Conservation (phyloP, 2,797 vertebrate species). For the Apogon hyalosoma region DNA sequence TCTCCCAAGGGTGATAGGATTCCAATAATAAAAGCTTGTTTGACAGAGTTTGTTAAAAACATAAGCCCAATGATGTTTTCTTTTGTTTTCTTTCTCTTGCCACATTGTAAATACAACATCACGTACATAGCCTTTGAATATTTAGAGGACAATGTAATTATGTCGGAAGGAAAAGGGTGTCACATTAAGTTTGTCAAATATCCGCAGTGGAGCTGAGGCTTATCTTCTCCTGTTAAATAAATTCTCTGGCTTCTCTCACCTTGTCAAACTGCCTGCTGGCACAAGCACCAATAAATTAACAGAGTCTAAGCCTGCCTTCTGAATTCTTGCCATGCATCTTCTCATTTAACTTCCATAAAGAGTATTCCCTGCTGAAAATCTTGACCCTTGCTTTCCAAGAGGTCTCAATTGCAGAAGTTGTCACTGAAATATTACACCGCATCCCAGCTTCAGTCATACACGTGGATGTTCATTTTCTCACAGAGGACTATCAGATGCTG, state of each 20-base stretch:
- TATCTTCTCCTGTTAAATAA: constrained; percentile 37
- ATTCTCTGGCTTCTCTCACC: constrained; percentile 41
- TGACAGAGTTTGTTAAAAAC: too few relatives aligned
- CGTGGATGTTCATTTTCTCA: constrained; percentile 6
- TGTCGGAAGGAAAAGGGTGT: constrained; percentile 14
- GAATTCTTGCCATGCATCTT: constrained; percentile 52
- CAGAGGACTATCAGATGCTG: not conserved
- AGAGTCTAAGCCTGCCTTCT: constrained; percentile 42
- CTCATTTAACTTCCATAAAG: constrained; percentile 41
- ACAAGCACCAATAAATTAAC: constrained; percentile 35
- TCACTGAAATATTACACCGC: constrained; percentile 13
- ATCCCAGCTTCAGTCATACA: constrained; percentile 35
- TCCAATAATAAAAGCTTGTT: too few relatives aligned
- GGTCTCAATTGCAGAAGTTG: constrained; percentile 14
- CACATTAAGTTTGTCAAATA: constrained; percentile 30
- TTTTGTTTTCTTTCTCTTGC: not conserved
- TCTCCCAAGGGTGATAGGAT: too few relatives aligned
- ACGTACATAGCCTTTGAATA: constrained; percentile 4
- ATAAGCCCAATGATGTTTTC: not conserved
- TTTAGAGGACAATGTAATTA: not conserved
- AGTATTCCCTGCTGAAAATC: constrained; percentile 43
- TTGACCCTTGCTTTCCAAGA: constrained; percentile 22
- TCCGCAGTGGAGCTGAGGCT: constrained; percentile 21
- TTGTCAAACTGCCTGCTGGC: constrained; percentile 53
- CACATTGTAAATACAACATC: not conserved